These are phyloP conservation scores for Zhuqinia jingwanae DNA, from an alignment of 2,888 invertebrate species.

Conservation along the genomic window DNA sequence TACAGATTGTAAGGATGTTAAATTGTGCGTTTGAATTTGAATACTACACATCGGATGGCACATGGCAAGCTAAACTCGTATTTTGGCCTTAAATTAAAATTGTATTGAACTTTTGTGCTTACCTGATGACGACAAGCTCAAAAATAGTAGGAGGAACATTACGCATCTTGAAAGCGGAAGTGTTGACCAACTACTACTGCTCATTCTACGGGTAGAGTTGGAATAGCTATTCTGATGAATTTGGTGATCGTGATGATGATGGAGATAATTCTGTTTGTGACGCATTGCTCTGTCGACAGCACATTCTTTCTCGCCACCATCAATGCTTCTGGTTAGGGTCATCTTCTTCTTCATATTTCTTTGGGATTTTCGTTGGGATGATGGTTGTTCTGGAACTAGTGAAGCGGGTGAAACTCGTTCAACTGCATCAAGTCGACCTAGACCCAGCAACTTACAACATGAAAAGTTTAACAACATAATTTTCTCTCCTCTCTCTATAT, in stretches of 20 bases:
- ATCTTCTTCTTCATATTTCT: not conserved
- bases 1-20: too few relatives aligned
- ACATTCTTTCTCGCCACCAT: not conserved
- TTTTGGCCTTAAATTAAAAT: too few relatives aligned
- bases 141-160: slow-evolving; percentile 8
- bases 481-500: too few relatives aligned
- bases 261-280: not conserved
- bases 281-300: not conserved
- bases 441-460: slow-evolving; percentile 11
- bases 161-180: not conserved
- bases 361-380: not conserved
- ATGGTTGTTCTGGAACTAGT: not conserved
- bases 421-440: slow-evolving; percentile 44
- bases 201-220: not conserved
- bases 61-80: too few relatives aligned
- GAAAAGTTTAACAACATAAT: slow-evolving; percentile 49
- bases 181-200: slow-evolving; percentile 12
- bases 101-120: slow-evolving; percentile 22
- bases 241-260: not conserved
- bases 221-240: not conserved
- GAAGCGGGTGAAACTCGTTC: not conserved
- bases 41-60: too few relatives aligned
- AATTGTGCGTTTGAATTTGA: too few relatives aligned
- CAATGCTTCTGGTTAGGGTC: slow-evolving; percentile 47
- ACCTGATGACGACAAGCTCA: slow-evolving; percentile 54